Evolutionary conservation across 2,888 invertebrate species (phyloP).

Genomic region (Drosophila affinis): DNA sequence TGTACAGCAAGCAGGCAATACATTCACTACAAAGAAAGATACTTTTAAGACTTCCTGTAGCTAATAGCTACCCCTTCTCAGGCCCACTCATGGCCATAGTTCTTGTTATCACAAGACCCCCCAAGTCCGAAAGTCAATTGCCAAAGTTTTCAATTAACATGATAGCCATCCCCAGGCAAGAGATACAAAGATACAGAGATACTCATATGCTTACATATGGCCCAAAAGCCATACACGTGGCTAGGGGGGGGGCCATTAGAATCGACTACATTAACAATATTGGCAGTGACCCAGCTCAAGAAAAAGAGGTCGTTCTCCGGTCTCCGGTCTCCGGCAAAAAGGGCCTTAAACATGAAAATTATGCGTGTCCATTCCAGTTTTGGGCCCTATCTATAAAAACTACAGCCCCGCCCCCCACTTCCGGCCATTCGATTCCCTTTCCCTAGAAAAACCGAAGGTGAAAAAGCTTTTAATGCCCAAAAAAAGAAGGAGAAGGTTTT

Average conservation of each 20-base stretch:
- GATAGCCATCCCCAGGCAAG: slow-evolving; percentile 47
- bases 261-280: slow-evolving; percentile 75
- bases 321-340: slow-evolving; percentile 23
- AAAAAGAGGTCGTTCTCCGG: slow-evolving; percentile 28
- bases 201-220: slow-evolving; percentile 59
- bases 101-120: not conserved
- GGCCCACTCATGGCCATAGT: not conserved
- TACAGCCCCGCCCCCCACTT: not conserved
- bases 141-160: slow-evolving; percentile 54
- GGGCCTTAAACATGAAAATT: slow-evolving; percentile 71
- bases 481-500: slow-evolving; percentile 54
- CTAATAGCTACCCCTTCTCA: not conserved
- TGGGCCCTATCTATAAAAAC: not conserved
- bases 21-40: not conserved
- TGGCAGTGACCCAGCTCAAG: slow-evolving; percentile 49
- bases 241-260: slow-evolving; percentile 54
- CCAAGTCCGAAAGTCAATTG: slow-evolving; percentile 18
- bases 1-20: no score
- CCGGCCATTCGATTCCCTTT: slow-evolving; percentile 11
- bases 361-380: slow-evolving; percentile 57
- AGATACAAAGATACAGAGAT: slow-evolving; percentile 29
- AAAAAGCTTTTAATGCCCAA: slow-evolving; percentile 72
- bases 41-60: not conserved
- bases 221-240: not conserved
- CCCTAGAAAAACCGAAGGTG: slow-evolving; percentile 37